Evolutionary conservation across 2,888 invertebrate genomes (phyloP), one percentile per base, ranked within the genome.

Genomic region (Callyntrura sp.): DNA sequence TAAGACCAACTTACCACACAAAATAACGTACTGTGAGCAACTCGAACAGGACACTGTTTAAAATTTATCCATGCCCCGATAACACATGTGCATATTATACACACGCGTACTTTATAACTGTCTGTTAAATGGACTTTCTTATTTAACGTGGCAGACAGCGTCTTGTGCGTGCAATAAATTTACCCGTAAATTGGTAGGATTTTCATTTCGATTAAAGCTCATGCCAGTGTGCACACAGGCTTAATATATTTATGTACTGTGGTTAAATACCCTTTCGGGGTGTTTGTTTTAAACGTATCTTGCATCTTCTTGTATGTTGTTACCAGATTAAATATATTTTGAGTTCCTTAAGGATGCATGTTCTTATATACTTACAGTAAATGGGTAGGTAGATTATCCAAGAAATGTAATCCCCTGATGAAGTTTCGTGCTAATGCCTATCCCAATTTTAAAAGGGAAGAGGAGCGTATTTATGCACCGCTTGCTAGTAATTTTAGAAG

Each of bases 401-500:
- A 78, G 78, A 78, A 3, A 17, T 35, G 25, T n/a, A 28, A 78
- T 78, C 25, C 78, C 0, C 14, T 45, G 35, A 62, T 81, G 81
- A 62, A 17, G 45, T n/a, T 28, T 23, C 14, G 43, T 62, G 45
- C 45, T 35, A 57, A 81, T 45, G 88, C 88, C 88, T 57, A 57
- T 70, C 88, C 88, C 81, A 82, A 35, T 62, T 60, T 68, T 68
- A 62, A 73, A 60, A 73, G 81, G 82, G 51, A 28, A 70, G 81
- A 73, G 51, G 17, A 70, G 81, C 57, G 28, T 81, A 81, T 81
- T 81, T 81, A 73, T 82, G 68, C 28, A 28, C 17, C 6, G 35
- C 12, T 85, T 62, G 28, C 55, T 25, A 25, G 57, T 28, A 70
- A 55, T 87, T 87, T 87, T 68, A 81, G 62, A 87, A 86, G 43